A percentile compares a stretch with the other conserved stretches of the same genome.
phyloP scores from a whole-genome alignment of 2,113 vertebrate genomes.

The Zeus faber region DNA sequence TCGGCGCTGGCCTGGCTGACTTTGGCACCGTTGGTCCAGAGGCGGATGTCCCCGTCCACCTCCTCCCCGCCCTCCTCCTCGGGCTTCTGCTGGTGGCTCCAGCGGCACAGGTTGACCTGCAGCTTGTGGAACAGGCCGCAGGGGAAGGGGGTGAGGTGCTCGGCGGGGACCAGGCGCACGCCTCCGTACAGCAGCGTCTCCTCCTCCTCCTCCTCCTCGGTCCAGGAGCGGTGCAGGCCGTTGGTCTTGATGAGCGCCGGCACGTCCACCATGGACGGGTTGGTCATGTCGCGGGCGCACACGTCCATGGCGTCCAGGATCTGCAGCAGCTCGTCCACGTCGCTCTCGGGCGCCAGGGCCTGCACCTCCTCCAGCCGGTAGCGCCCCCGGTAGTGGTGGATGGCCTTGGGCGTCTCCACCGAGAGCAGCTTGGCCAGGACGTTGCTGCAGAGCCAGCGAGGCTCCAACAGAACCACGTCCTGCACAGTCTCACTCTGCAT shows the following conservation, averaged over 20 bases:
- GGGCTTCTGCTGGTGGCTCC: slow-evolving; percentile 90
- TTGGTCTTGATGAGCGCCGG: slow-evolving; percentile 95
- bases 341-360: slow-evolving; percentile 87
- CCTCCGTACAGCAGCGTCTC: slow-evolving; percentile 88
- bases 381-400: slow-evolving; percentile 96
- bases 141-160: slow-evolving; percentile 93
- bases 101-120: slow-evolving; percentile 95
- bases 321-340: slow-evolving; percentile 93
- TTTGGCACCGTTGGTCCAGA: slow-evolving; percentile 92
- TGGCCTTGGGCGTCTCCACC: slow-evolving; percentile 90
- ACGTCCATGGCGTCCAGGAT: slow-evolving; percentile 97
- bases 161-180: slow-evolving; percentile 88
- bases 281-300: slow-evolving; percentile 88
- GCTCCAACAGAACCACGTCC: slow-evolving; percentile 95
- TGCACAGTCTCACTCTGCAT: slow-evolving; percentile 98
- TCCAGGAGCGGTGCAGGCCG: slow-evolving; percentile 92
- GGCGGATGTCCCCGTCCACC: slow-evolving; percentile 78
- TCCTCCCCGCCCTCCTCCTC: slow-evolving; percentile 66
- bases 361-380: slow-evolving; percentile 94
- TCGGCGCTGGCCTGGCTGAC: slow-evolving; percentile 84
- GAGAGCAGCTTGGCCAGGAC: slow-evolving; percentile 90
- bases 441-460: slow-evolving; percentile 91
- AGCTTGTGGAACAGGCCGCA: slow-evolving; percentile 98
- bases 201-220: slow-evolving; percentile 88
- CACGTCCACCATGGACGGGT: slow-evolving; percentile 92